Evolutionary conservation across 2,888 invertebrate species (phyloP), one percentile per base, ranked within the genome.

Genomic region (Eilema griseolum): DNA sequence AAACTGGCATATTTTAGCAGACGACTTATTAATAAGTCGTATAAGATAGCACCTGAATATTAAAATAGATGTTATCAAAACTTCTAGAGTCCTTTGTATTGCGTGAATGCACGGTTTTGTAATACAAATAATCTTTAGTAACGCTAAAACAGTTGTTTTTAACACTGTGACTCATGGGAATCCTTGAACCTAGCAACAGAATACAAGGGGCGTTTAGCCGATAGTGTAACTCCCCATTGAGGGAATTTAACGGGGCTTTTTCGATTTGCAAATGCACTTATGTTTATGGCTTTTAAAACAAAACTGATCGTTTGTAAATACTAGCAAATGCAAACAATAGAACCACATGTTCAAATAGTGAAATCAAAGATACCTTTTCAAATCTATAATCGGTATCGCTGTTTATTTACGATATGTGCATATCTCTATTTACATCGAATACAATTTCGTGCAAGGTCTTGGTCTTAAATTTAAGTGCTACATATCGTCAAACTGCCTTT

Each of bases 11-110:
- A 41, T 74, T 74, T 72, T 71, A 74, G 66, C 72, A 76, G 78
- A 78, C 74, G 72, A 66, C 52, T 75, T 72, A 83, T 83, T 81
- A 81, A 33, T 81, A n/a, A n/a, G n/a, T n/a, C n/a, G n/a, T n/a
- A n/a, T n/a, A n/a, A n/a, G n/a, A 78, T 78, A 74, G 62, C 78
- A 75, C 72, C 78, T 76, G 76, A 62, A 28, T 56, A 65, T 67
- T 69, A 66, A 63, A 66, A 65, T 70, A 68, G 61, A 62, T 61
- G 52, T 64, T 31, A 74, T 56, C 74, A 78, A 76, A 75, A 70
- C 61, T 67, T 61, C 8, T 31, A 33, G 31, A 60, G 73, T 78
- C 66, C 69, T 68, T 70, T 71, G 14, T 72, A 70, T 67, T 69
- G 52, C 71, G 69, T 74, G 63, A 75, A 75, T 74, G 72, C 72